Base-by-base conservation (phyloP, 2,113 vertebrate genomes). In the Pterocles orientalis region DNA sequence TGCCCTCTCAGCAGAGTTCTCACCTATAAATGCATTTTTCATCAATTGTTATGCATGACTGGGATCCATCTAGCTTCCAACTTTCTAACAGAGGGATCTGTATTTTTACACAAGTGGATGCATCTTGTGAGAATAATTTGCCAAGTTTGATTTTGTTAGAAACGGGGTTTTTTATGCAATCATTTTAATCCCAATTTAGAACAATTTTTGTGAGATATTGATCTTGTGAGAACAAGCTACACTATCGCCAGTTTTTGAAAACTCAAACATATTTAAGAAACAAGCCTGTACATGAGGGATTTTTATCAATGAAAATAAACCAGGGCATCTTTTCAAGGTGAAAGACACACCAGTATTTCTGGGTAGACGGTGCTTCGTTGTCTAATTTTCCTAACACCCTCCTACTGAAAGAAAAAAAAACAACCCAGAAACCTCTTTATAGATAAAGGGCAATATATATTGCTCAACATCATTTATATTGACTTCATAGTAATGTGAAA, bases 51-150 rank as follows among this genome's bases (percentile, higher is more conserved):
- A 89, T 51, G 64, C 66, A 77, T 54, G 48, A 89, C 7, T 68
- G n/a, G 25, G 31, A 68, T 75, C 92, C 85, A 89, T 92, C 92
- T 78, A 91, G 51, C 51, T 96, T 81, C 73, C 61, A 85, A 33
- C 1, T 6, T 94, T 90, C 51, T 79, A 62, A 60, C 8, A 82
- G 47, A 95, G 29, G 64, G n/a, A 71, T 82, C 56, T 95, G 36
- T 19, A 62, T 84, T 90, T 84, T 90, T 79, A 73, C 36, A 81
- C 8, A 88, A 95, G 88, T 69, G 23, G 50, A 80, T 81, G 17
- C 6, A 45, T 26, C n/a, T 61, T 34, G 12, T 54, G 61, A 77
- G 34, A 83, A 65, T 54, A 85, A 86, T 60, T 90, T 23, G n/a
- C 18, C 34, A 84, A 73, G 7, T 47, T 54, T 90, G 39, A 53